Conservation (phyloP, 2,888 invertebrate genomes). For the Chironomus riparius region DNA sequence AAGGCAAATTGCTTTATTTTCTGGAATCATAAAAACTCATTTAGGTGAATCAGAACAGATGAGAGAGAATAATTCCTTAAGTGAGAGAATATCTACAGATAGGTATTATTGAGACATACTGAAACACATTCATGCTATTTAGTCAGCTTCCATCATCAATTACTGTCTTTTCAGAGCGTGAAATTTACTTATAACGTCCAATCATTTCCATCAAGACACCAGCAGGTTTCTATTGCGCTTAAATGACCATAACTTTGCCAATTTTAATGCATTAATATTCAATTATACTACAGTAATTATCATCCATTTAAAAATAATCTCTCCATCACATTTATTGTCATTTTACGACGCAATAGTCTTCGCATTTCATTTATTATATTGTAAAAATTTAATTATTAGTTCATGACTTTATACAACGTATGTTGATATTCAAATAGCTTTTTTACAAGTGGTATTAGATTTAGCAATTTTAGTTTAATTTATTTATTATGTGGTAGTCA, state of each 20-base stretch:
- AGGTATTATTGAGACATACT: background rate
- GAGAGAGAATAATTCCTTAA: background rate
- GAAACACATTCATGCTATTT: background rate
- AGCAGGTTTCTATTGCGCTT: background rate
- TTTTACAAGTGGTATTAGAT: background rate
- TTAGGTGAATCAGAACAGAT: background rate
- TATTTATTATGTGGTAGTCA: too few relatives aligned
- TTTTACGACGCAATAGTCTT: background rate
- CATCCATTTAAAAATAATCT: background rate
- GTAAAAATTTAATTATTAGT: background rate
- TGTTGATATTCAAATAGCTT: background rate
- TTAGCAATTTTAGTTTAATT: background rate
- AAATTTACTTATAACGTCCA: background rate
- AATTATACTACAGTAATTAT: background rate
- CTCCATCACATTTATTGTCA: background rate
- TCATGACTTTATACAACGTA: background rate
- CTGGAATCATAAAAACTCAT: background rate
- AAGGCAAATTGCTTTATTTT: background rate
- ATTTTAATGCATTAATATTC: slow-evolving; percentile 1
- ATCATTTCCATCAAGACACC: background rate
- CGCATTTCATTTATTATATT: background rate
- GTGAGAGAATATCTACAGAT: background rate
- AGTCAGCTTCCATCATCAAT: background rate
- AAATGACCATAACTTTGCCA: background rate
- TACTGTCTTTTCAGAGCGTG: background rate